Evolutionary conservation across 2,888 invertebrate species (phyloP), one percentile per base, ranked within the genome.

Genomic region (Arge pagana): DNA sequence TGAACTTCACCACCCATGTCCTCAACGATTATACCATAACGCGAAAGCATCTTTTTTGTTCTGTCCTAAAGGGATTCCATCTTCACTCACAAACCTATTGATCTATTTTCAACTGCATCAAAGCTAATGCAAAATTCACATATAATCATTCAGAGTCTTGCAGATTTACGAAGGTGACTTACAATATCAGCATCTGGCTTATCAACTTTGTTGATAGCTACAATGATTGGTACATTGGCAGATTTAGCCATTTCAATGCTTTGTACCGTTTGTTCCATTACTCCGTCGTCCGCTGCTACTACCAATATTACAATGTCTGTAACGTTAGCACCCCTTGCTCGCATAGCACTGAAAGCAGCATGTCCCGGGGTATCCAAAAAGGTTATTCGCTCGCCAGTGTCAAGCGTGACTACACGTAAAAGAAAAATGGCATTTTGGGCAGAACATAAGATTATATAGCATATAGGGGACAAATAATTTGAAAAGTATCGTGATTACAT

Each of bases 301-400:
- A 99, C 97, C 49, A 98, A 79, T 53, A 97, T 88, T 48, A 97
- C 92, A 48, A 98, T 86, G 77, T 99, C 99, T 0, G 99, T 98
- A 49, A 89, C 86, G 64, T 84, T 81, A 0, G 98, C 97, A n/a
- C 99, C 99, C 41, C 98, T 85, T 6, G 89, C 86, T 49, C 98
- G 80, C 96, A 99, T 97, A 1, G 95, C 84, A 40, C 85, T 84
- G 77, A 99, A 99, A 0, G 99, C 99, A 3, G 98, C 97, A 81
- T 99, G 99, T 0, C 99, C 99, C 3, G 99, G 99, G 7, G 99
- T 99, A 79, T 99, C 99, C 61, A 99, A 80, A 80, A 99, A 99
- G 7, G 98, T 98, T 11, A 98, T 86, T 48, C 77, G 79, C 36
- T 90, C 89, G 0, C 89, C 90, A n/a, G 83, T 83, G 1, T 82